phyloP scores from a whole-genome alignment of 2,113 vertebrate species.

The Eretmochelys imbricata region DNA sequence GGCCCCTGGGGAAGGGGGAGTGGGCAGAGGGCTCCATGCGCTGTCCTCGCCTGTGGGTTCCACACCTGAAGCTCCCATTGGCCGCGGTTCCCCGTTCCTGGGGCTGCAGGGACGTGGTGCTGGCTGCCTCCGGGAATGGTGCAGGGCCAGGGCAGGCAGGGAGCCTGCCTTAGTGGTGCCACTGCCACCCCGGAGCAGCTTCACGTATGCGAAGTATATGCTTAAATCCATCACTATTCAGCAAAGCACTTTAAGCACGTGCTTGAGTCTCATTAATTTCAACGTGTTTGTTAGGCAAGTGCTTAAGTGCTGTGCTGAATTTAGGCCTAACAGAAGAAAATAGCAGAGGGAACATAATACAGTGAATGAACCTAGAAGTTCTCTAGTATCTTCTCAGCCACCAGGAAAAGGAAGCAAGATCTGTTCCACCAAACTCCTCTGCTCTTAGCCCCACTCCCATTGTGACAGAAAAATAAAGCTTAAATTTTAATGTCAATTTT shows the following conservation, averaged over 20 bases:
- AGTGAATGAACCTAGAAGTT: neutral
- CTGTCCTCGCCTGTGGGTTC: no score
- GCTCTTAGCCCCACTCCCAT: neutral
- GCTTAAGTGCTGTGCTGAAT: neutral
- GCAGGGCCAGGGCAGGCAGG: no score
- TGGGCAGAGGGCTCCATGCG: no score
- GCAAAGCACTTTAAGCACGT: neutral
- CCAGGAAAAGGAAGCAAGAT: neutral
- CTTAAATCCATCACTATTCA: neutral
- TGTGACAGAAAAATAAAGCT: neutral
- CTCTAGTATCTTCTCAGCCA: neutral
- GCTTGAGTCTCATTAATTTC: neutral
- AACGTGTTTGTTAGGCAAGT: neutral
- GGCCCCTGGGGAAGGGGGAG: no score
- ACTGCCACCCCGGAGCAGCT: no score
- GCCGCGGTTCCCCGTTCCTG: no score
- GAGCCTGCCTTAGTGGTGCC: no score
- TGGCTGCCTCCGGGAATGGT: no score
- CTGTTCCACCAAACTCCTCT: neutral
- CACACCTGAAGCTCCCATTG: no score
- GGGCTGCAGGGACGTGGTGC: no score
- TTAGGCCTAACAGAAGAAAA: neutral
- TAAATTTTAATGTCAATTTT: neutral
- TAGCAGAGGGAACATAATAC: neutral
- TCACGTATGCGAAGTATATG: fast-evolving